These are phyloP conservation scores for Cheilosia vernalis DNA, from an alignment of 2,888 invertebrate genomes.

Conservation along the genomic window DNA sequence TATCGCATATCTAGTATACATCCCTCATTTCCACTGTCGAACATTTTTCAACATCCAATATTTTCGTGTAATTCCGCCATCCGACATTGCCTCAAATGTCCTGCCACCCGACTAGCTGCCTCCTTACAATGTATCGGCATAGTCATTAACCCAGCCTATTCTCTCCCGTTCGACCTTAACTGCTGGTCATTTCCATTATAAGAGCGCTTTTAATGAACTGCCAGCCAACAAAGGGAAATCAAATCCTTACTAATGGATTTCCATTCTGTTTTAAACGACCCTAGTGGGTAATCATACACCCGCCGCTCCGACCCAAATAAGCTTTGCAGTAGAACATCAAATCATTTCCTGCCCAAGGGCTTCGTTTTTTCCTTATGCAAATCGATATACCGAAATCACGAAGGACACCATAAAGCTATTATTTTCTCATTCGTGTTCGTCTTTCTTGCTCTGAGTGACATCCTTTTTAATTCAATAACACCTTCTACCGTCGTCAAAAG, in stretches of 20 bases:
- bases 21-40: too few relatives aligned
- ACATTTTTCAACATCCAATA: too few relatives aligned
- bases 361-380: constrained; percentile 40
- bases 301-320: background rate
- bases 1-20: too few relatives aligned
- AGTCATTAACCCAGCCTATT: background rate
- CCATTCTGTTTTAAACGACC: constrained; percentile 61
- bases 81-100: too few relatives aligned
- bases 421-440: constrained; percentile 35
- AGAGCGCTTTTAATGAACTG: constrained; percentile 52
- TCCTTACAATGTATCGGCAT: background rate
- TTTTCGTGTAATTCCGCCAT: too few relatives aligned
- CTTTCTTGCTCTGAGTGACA: constrained; percentile 38
- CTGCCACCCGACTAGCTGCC: background rate
- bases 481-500: constrained; percentile 34
- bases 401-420: constrained; percentile 43
- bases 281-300: constrained; percentile 27
- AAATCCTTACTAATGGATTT: constrained; percentile 67
- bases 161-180: constrained; percentile 24
- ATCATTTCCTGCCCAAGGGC: constrained; percentile 15
- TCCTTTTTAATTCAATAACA: constrained; percentile 67
- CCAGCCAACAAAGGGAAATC: constrained; percentile 44
- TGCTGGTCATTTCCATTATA: constrained; percentile 39
- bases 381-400: constrained; percentile 62
- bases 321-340: constrained; percentile 4